Conservation (phyloP, 2,113 vertebrate species). For the Tinamus guttatus region DNA sequence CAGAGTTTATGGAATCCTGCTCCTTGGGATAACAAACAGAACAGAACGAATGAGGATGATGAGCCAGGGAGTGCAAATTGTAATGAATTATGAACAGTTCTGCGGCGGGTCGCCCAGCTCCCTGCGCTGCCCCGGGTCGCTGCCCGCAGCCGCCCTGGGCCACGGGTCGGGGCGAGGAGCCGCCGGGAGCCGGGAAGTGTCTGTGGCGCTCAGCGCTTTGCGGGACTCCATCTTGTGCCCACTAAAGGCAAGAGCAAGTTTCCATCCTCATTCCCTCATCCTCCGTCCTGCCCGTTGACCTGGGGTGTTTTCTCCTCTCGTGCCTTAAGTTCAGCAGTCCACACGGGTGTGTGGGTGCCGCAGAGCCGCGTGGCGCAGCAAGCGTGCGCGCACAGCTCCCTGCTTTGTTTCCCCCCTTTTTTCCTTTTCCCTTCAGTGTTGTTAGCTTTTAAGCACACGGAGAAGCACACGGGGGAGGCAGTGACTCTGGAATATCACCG, state of each 20-base stretch:
- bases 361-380: too few relatives aligned
- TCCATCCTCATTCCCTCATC: too few relatives aligned
- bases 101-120: fast-evolving
- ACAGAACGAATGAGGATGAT: fast-evolving
- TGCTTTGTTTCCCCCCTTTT: too few relatives aligned
- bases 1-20: fast-evolving
- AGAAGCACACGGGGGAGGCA: neutral
- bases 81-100: fast-evolving
- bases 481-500: neutral
- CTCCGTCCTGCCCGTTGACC: neutral
- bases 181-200: fast-evolving
- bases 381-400: too few relatives aligned
- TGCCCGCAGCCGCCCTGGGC: too few relatives aligned
- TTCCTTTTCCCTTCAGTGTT: neutral
- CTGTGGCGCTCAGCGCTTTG: fast-evolving
- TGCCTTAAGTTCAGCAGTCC: neutral
- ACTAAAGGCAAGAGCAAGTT: neutral
- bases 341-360: too few relatives aligned
- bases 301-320: fast-evolving
- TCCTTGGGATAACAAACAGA: neutral
- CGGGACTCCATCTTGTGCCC: constrained; percentile 22
- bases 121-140: too few relatives aligned
- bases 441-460: neutral
- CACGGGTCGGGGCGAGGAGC: too few relatives aligned
- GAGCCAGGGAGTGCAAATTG: neutral